Evolutionary conservation across 2,888 invertebrate genomes (phyloP).

Genomic region (Hypselothyrea guttata): DNA sequence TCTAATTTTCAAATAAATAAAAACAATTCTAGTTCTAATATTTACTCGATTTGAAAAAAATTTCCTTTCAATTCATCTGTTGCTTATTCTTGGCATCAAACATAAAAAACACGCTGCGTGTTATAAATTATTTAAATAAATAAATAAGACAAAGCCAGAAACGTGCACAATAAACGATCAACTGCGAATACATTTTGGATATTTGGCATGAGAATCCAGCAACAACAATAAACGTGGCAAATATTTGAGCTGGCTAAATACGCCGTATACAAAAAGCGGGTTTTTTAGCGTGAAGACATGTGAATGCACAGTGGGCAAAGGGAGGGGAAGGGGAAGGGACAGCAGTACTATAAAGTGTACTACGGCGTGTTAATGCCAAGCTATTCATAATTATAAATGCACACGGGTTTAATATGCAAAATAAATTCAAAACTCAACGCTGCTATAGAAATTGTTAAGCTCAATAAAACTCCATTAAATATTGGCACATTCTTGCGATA

Average conservation of each 20-base stretch:
- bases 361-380: conserved; percentile 7
- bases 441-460: too few relatives aligned
- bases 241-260: conserved; percentile 57
- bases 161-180: conserved; percentile 50
- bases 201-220: conserved; percentile 28
- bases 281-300: conserved; percentile 21
- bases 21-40: too few relatives aligned
- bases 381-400: conserved; percentile 20
- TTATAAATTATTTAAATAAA: conserved; percentile 59
- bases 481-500: too few relatives aligned
- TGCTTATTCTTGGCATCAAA: conserved; percentile 43
- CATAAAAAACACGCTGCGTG: conserved; percentile 51
- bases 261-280: conserved; percentile 25
- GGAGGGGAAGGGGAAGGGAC: not conserved
- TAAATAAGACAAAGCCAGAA: conserved; percentile 24
- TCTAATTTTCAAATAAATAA: too few relatives aligned
- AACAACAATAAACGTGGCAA: conserved; percentile 28
- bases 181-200: conserved; percentile 40
- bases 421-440: too few relatives aligned
- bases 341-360: conserved; percentile 4
- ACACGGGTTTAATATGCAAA: conserved; percentile 15
- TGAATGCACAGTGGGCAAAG: conserved; percentile 7
- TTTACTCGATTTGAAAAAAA: conserved; percentile 20
- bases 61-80: too few relatives aligned
- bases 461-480: too few relatives aligned